Percentiles rank a stretch among this genome's conserved stretches.
Evolutionary conservation across 2,888 invertebrate genomes (phyloP).

Genomic region (Mythimna impura): DNA sequence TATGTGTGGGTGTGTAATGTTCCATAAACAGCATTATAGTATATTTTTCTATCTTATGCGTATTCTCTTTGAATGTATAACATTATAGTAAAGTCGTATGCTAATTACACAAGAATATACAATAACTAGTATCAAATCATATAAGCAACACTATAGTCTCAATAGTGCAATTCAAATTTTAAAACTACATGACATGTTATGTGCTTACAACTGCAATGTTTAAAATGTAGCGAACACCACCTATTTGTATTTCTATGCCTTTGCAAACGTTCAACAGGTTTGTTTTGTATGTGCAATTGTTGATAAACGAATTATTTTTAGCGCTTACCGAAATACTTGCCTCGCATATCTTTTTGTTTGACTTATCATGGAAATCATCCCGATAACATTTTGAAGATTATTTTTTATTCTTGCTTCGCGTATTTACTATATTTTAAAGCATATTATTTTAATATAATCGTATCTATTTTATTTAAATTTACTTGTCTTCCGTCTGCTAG

Average conservation of each 20-base stretch:
- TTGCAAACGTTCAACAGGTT: slow-evolving; percentile 36
- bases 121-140: background rate
- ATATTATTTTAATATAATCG: background rate
- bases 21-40: background rate
- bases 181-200: background rate
- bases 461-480: too few relatives aligned
- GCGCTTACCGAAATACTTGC: slow-evolving; percentile 13
- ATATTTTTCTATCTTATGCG: background rate
- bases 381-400: background rate
- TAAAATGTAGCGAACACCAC: slow-evolving; percentile 14
- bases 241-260: slow-evolving; percentile 39
- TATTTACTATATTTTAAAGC: background rate
- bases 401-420: slow-evolving; percentile 13
- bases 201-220: slow-evolving; percentile 29
- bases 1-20: too few relatives aligned
- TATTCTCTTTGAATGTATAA: background rate
- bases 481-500: too few relatives aligned
- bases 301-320: slow-evolving; percentile 39
- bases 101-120: background rate
- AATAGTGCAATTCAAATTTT: background rate
- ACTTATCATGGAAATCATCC: slow-evolving; percentile 8
- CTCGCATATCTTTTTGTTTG: slow-evolving; percentile 28
- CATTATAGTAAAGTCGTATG: background rate
- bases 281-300: slow-evolving; percentile 24
- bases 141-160: too few relatives aligned